These are phyloP conservation scores for Watersipora subatra DNA, from an alignment of 1,140 invertebrate genomes.

Conservation along the genomic window DNA sequence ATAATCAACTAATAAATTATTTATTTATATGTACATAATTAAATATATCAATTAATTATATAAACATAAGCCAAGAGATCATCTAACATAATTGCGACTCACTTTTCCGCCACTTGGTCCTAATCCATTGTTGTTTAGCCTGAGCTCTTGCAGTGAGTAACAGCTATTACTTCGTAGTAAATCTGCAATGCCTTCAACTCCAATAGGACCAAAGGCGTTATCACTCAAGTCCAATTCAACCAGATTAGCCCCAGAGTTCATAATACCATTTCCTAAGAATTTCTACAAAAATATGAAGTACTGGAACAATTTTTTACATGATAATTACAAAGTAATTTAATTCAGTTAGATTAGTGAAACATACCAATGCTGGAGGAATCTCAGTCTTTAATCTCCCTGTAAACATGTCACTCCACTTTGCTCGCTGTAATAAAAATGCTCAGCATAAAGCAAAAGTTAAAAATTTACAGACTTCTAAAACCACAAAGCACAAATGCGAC, in stretches of 20 bases:
- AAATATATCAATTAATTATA: too few relatives aligned
- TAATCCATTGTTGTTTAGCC: conserved; percentile 87
- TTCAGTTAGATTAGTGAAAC: conserved; percentile 11
- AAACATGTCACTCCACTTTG: conserved; percentile 91
- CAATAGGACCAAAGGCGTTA: conserved; percentile 94
- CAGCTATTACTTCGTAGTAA: conserved; percentile 70
- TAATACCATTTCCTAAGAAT: conserved; percentile 66
- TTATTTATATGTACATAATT: too few relatives aligned
- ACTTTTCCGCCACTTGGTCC: conserved; percentile 74
- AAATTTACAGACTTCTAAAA: too few relatives aligned
- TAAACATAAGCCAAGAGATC: too few relatives aligned
- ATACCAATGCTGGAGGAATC: conserved; percentile 75
- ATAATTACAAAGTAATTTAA: too few relatives aligned
- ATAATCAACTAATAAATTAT: too few relatives aligned
- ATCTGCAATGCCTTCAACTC: conserved; percentile 71
- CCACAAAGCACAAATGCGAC: too few relatives aligned
- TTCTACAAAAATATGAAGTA: conserved; percentile 42
- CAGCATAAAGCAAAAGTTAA: too few relatives aligned
- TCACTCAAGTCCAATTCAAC: conserved; percentile 85
- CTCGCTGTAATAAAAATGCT: conserved; percentile 40
- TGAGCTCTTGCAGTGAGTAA: conserved; percentile 61
- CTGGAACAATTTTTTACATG: neutral
- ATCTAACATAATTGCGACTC: too few relatives aligned
- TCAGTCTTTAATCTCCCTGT: conserved; percentile 73
- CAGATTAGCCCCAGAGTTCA: conserved; percentile 59